These are phyloP conservation scores for Halesus radiatus DNA, from an alignment of 1,140 invertebrate species.

Conservation along the genomic window DNA sequence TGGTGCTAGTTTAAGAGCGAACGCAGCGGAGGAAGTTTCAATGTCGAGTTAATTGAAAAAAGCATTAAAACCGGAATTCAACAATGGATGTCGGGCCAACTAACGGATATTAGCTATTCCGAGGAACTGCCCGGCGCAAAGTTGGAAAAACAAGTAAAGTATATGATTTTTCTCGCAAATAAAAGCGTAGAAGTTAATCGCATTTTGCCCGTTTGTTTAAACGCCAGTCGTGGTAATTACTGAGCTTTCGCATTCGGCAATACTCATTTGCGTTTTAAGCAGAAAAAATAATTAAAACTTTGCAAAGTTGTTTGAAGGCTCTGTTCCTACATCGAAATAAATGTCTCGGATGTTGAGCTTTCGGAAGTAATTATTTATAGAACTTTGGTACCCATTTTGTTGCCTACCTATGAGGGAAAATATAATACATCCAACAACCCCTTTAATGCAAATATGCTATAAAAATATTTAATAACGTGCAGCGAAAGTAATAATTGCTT, in stretches of 20 bases:
- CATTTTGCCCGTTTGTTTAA: constrained; percentile 2
- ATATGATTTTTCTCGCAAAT: constrained; percentile 19
- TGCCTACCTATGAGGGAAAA: no score
- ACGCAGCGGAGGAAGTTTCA: not conserved
- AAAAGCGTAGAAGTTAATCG: constrained; percentile 29
- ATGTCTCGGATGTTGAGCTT: not conserved
- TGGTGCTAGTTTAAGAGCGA: no score
- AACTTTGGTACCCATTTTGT: no score
- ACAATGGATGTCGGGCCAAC: constrained; percentile 7
- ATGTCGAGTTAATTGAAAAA: constrained; percentile 18
- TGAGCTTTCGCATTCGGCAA: constrained; percentile 5
- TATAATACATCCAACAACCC: no score
- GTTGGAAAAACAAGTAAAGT: constrained; percentile 25
- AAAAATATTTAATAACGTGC: no score
- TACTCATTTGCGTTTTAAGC: constrained; percentile 22
- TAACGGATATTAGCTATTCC: constrained; percentile 20
- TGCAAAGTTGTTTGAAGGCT: not conserved
- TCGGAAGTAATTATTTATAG: no score
- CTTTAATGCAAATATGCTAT: no score
- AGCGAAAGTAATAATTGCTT: no score
- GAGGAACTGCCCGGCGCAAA: not conserved
- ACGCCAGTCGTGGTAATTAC: not conserved
- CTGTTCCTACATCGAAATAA: not conserved
- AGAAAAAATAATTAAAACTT: constrained; percentile 27
- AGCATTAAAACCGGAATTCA: constrained; percentile 21